Evolutionary conservation across 1,140 invertebrate genomes (phyloP).

Genomic region (Musca domestica): DNA sequence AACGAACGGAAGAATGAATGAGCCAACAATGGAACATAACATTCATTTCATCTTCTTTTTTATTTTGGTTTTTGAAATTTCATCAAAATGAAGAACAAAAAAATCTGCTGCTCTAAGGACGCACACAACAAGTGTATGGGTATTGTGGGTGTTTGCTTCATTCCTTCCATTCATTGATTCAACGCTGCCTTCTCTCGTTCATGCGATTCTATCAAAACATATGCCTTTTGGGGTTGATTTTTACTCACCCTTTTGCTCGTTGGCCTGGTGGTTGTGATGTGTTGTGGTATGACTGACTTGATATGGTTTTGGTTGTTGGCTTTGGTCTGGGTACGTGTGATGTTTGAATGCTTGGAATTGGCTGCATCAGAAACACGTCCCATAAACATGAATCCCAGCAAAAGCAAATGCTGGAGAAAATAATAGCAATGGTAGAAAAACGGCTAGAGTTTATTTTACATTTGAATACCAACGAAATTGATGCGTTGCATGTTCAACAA

Average conservation of each 20-base stretch:
- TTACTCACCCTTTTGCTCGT: too few relatives aligned
- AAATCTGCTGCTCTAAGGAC: not conserved
- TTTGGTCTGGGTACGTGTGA: slow-evolving; percentile 1
- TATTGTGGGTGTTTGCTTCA: not conserved
- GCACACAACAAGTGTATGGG: not conserved
- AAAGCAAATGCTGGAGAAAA: not conserved
- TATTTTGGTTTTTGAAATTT: slow-evolving; percentile 45
- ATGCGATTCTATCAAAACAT: slow-evolving; percentile 7
- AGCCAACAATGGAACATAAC: too few relatives aligned
- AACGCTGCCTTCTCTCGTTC: not conserved
- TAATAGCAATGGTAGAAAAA: too few relatives aligned
- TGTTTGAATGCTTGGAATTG: slow-evolving; percentile 3
- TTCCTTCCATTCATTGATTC: not conserved
- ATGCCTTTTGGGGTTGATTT: slow-evolving; percentile 13
- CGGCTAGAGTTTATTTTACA: slow-evolving; percentile 8
- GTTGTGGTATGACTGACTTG: too few relatives aligned
- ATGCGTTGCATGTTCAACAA: slow-evolving; percentile 52
- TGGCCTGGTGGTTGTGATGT: too few relatives aligned
- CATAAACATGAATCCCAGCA: slow-evolving; percentile 14
- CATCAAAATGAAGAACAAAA: slow-evolving; percentile 46
- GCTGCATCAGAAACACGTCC: slow-evolving; percentile 20
- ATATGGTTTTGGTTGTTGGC: too few relatives aligned
- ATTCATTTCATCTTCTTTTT: too few relatives aligned
- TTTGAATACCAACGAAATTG: slow-evolving; percentile 33
- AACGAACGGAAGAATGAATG: too few relatives aligned